A percentile compares a stretch with the other conserved stretches of the same genome.
These are phyloP conservation scores for Trichogramma evanescens DNA, from an alignment of 2,888 invertebrate species.

Conservation along the genomic window DNA sequence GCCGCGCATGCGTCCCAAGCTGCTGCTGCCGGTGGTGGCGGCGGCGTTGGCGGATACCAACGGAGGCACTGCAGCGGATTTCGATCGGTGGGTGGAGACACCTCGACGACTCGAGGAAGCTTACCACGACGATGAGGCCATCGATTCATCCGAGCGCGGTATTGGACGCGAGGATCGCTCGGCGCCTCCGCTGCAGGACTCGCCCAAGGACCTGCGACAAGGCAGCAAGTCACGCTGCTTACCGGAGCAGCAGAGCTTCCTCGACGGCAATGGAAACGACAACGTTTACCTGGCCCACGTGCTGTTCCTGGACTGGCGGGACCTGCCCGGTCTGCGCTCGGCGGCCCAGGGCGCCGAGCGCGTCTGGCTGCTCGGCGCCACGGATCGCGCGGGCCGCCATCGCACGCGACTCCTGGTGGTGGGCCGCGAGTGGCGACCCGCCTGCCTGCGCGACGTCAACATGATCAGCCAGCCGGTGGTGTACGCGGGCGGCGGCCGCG, in stretches of 20 bases:
- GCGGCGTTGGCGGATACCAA: constrained; percentile 15
- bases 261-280: background rate
- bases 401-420: constrained; percentile 48
- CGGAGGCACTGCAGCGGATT: constrained; percentile 15
- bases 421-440: constrained; percentile 48
- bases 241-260: background rate
- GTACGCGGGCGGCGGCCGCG: constrained; percentile 49
- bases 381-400: constrained; percentile 47
- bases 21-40: constrained; percentile 20
- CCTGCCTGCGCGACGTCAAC: constrained; percentile 46
- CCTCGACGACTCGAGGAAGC: constrained; percentile 24
- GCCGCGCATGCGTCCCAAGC: constrained; percentile 38
- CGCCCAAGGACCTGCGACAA: too few species aligned
- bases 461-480: constrained; percentile 50
- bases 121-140: constrained; percentile 22
- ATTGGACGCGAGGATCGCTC: too few species aligned
- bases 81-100: constrained; percentile 30
- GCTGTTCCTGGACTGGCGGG: constrained; percentile 46
- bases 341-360: constrained; percentile 25
- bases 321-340: constrained; percentile 40
- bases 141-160: too few species aligned
- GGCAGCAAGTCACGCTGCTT: too few species aligned
- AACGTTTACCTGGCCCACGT: constrained; percentile 45
- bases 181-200: too few species aligned
- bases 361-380: constrained; percentile 47